Evolutionary conservation across 1,140 invertebrate genomes (phyloP), one percentile per base, ranked within the genome.

Genomic region (Trichogramma pretiosum): DNA sequence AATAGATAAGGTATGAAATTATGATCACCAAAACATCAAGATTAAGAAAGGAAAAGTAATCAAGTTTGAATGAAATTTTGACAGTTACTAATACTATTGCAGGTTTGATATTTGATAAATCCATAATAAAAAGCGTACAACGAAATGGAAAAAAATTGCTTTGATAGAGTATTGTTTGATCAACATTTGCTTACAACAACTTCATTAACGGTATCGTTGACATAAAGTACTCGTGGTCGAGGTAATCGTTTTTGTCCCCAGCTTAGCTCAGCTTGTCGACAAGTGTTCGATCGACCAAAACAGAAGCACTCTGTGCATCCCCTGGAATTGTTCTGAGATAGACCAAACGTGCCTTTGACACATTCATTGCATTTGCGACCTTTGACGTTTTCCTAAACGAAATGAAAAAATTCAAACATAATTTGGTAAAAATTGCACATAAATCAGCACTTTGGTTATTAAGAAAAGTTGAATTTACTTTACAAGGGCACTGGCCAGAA

Each of bases 301-400:
- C 91, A 94, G 70, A 91, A 94, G 64, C 91, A 93, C 49, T 84
- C 77, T 0, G 84, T 90, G 62, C 91, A 95, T 4, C 90, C 91
- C 46, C 78, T 77, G 0, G 80, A 75, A 66, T 87, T 89, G 5
- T 81, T 73, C 1, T 65, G 59, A 0, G 81, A 73, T 3, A 94
- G 63, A 2, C 88, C 89, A 64, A 93, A 94, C 0, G 87, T 89
- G 18, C 86, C 85, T 28, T 84, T 77, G 61, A 82, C 79, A 67
- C 95, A 98, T 23, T 74, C 61, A 61, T 89, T 81, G 66, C 95
- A 98, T 54, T 84, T 81, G 37, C 78, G 75, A 3, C 93, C 93
- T 9, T 77, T 70, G 9, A 85, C 86, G 65, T 90, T 87, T 51
- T n/a, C n/a, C n/a, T n/a, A n/a, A n/a, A n/a, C n/a, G n/a, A n/a